Evolutionary conservation across 2,888 invertebrate species (phyloP).

Genomic region (Pyrrhia umbra): DNA sequence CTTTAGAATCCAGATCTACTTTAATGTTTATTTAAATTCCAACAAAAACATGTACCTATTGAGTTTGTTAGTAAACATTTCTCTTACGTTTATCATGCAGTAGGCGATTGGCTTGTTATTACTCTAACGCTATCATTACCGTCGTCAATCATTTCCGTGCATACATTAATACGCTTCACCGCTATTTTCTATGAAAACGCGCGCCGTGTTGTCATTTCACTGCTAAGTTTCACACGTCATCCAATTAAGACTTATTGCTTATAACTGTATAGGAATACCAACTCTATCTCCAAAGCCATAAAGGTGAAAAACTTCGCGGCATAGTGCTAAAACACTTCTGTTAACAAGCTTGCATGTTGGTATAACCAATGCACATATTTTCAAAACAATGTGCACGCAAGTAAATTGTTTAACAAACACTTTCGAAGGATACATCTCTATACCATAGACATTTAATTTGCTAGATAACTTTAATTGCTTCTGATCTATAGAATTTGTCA

Average conservation of each 20-base stretch:
- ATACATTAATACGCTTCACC: conserved; percentile 36
- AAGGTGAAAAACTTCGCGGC: conserved; percentile 11
- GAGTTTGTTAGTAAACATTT: conserved; percentile 7
- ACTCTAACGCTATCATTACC: conserved; percentile 61
- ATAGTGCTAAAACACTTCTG: conserved; percentile 21
- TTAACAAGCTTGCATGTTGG: conserved; percentile 38
- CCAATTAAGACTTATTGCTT: conserved; percentile 35
- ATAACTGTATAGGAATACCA: background rate
- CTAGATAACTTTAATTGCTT: conserved; percentile 32
- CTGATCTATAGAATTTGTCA: conserved; percentile 12
- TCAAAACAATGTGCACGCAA: conserved; percentile 43
- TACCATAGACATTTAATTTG: conserved; percentile 9
- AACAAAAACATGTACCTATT: background rate
- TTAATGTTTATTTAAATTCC: background rate
- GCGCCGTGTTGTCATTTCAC: conserved; percentile 62
- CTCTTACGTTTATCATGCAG: background rate
- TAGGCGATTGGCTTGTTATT: conserved; percentile 34
- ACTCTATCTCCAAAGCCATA: conserved; percentile 16
- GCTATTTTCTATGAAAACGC: conserved; percentile 65
- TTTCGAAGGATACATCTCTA: conserved; percentile 9
- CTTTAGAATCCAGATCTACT: background rate
- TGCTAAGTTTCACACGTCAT: conserved; percentile 67
- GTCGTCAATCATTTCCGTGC: conserved; percentile 57
- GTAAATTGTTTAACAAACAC: conserved; percentile 38
- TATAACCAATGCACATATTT: conserved; percentile 48